Conservation (phyloP, 1,140 invertebrate genomes). For the Helicoverpa armigera region DNA sequence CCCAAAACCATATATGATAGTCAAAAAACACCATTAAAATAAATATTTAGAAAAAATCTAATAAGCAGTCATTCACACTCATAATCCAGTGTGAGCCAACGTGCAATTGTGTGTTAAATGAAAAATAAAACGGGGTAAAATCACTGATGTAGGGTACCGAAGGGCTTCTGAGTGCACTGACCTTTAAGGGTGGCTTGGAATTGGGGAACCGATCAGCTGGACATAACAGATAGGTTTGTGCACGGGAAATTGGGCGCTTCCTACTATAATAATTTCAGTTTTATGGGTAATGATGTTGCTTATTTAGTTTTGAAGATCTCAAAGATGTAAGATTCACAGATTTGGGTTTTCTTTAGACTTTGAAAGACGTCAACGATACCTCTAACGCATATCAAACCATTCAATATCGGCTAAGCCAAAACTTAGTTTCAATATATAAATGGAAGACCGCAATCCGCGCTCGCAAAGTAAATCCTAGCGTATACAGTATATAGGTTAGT, state of each 20-base stretch:
- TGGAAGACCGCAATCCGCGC: constrained; percentile 7
- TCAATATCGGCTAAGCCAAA: constrained; percentile 2
- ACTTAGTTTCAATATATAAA: constrained; percentile 17
- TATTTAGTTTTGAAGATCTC: background rate
- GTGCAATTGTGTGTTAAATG: constrained; percentile 57
- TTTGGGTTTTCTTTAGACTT: background rate
- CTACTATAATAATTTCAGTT: constrained; percentile 41
- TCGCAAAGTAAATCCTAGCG: constrained; percentile 30
- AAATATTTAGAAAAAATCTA: constrained; percentile 9
- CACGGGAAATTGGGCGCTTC: constrained; percentile 43
- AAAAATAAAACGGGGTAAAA: constrained; percentile 51
- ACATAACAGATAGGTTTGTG: constrained; percentile 59
- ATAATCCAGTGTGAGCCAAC: background rate
- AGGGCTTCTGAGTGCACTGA: constrained; percentile 61
- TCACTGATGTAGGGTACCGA: constrained; percentile 46
- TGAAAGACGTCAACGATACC: background rate
- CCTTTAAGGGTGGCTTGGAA: constrained; percentile 56
- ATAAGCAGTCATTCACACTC: constrained; percentile 32
- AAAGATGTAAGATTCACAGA: background rate
- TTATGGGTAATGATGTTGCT: background rate
- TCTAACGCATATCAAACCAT: background rate
- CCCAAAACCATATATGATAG: no score
- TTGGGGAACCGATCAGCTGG: constrained; percentile 59
- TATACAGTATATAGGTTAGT: constrained; percentile 35
- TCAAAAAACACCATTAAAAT: background rate